Percentiles rank a stretch among this genome's conserved stretches.
phyloP scores from a whole-genome alignment of 1,140 invertebrate species.

The Mizuhopecten yessoensis region DNA sequence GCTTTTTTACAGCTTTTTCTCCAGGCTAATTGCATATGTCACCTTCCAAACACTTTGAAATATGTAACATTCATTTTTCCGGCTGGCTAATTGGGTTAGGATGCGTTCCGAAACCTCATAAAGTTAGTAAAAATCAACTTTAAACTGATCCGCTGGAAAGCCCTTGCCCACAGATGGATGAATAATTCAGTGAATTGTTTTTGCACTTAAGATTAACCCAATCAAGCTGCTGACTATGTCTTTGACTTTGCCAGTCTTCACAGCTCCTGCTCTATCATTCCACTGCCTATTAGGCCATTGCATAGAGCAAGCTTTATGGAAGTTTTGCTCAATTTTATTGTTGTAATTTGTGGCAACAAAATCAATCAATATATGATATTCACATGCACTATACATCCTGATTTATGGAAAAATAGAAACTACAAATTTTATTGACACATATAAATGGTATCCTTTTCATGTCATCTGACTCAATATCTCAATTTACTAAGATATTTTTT shows the following conservation, averaged over 20 bases:
- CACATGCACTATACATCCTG: too few relatives aligned
- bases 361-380: too few relatives aligned
- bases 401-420: too few relatives aligned
- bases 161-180: not conserved
- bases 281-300: not conserved
- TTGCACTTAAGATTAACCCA: not conserved
- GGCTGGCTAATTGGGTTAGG: not conserved
- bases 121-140: not conserved
- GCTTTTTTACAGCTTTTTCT: not conserved
- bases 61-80: not conserved
- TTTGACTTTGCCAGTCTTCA: not conserved
- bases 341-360: too few relatives aligned
- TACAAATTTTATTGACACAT: too few relatives aligned
- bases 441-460: too few relatives aligned
- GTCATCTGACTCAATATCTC: too few relatives aligned
- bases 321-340: too few relatives aligned
- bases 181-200: slow-evolving; percentile 29
- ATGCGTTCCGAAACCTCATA: not conserved
- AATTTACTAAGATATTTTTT: too few relatives aligned
- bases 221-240: not conserved
- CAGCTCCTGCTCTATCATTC: not conserved
- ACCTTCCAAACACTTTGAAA: slow-evolving; percentile 1
- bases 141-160: not conserved
- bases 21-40: not conserved
- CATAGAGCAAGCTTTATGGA: too few relatives aligned